phyloP scores from a whole-genome alignment of 2,113 vertebrate genomes.

The Malurus melanocephalus region DNA sequence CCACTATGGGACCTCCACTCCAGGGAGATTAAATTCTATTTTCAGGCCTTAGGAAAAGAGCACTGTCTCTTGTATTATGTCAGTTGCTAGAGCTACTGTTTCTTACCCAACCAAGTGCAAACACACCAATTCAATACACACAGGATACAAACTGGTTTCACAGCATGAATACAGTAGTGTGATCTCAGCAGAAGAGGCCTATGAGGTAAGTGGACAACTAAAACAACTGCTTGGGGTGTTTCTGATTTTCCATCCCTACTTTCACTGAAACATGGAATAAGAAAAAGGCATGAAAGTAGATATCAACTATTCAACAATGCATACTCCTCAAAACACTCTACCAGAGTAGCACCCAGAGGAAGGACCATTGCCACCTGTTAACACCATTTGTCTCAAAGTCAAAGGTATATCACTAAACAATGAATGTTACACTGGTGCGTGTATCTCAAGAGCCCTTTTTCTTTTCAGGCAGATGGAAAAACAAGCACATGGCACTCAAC shows the following conservation, averaged over 20 bases:
- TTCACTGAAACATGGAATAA: background rate
- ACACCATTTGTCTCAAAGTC: background rate
- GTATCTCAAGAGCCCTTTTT: background rate
- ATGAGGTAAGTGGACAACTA: background rate
- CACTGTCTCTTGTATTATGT: background rate
- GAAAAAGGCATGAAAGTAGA: background rate
- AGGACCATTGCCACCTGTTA: background rate
- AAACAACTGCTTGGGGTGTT: background rate
- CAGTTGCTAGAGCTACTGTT: background rate
- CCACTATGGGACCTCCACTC: background rate
- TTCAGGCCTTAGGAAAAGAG: background rate
- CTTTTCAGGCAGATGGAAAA: background rate
- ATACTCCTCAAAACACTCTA: background rate
- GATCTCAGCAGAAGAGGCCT: background rate
- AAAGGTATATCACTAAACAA: background rate
- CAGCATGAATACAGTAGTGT: background rate
- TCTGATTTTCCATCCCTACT: background rate
- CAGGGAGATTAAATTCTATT: background rate
- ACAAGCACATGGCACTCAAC: background rate
- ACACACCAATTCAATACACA: background rate
- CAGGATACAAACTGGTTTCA: background rate
- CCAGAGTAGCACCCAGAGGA: background rate
- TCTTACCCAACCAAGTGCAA: background rate
- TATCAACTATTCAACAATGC: background rate
- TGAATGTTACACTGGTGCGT: fast-evolving